Base-by-base conservation (phyloP, 2,797 vertebrate genomes). In the Gallinago stenura region DNA sequence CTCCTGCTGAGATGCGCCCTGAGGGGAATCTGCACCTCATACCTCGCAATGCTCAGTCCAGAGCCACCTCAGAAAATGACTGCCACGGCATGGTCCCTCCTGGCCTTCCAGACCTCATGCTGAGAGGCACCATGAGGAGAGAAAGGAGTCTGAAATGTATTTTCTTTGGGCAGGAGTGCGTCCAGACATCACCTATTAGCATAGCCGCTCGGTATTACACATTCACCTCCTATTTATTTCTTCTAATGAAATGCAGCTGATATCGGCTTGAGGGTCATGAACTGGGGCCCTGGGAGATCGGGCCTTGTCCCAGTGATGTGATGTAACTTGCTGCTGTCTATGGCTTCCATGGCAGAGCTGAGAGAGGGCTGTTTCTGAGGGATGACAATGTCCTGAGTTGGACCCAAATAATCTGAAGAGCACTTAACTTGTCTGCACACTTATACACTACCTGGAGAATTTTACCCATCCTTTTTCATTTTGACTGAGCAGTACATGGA, bases 1-100 rank as follows among this genome's bases (percentile, higher is more conserved):
- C 31, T 39, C 39, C 33, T 31, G 31, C 17, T 10, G 41, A 65
- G 61, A 56, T 10, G n/a, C 2, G 4, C 37, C n/a, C n/a, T 4
- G 13, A 61, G 62, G 33, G 79, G 10, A 53, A 46, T 46, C 17
- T 25, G 31, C 50, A 26, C 17, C 43, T 37, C 21, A 5, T 4
- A 24, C 16, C 39, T 21, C 28, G 2, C 16, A 10, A 43, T 37
- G 35, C 46, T 24, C 54, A 2, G 11, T 9, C 31, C 6, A 9
- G 28, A 25, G 46, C 35, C n/a, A 41, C 37, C 41, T 13, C 30
- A 18, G 45, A 18, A 21, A 19, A 15, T 1, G 39, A 35, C 25
- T 4, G 21, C 20, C 2, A 0, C 4, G 15, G 7, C 1, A 0
- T 5, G 6, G 22, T 12, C 15, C 12, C 12, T 21, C 9, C 12